These are phyloP conservation scores for Molossus alvarezi DNA, from an alignment of 2,797 vertebrate genomes.

Conservation along the genomic window DNA sequence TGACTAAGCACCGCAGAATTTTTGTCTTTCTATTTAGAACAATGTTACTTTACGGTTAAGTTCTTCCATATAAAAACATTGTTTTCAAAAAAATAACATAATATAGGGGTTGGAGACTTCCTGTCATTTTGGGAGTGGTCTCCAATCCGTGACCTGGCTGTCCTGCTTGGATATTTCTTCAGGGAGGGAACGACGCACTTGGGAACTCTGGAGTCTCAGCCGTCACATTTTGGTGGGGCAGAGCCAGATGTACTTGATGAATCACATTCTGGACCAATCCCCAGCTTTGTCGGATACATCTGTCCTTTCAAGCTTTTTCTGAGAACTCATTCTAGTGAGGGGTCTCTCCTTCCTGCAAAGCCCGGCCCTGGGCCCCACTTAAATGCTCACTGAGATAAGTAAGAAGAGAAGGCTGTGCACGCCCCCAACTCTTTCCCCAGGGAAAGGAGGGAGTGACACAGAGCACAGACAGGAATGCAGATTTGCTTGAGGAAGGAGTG, in stretches of 20 bases:
- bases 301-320: background rate
- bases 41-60: background rate
- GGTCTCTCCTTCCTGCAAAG: background rate
- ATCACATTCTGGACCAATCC: background rate
- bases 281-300: background rate
- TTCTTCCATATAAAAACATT: background rate
- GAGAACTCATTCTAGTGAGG: background rate
- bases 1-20: background rate
- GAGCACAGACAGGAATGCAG: background rate
- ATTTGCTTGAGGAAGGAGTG: background rate
- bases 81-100: background rate
- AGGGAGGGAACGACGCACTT: background rate
- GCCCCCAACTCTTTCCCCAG: background rate
- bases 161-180: background rate
- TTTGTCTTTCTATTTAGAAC: background rate
- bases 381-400: background rate
- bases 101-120: background rate
- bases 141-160: background rate
- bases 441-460: background rate
- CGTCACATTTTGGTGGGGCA: background rate
- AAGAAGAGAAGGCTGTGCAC: background rate
- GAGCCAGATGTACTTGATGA: background rate
- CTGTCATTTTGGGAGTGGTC: accelerated
- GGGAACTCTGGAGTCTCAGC: background rate
- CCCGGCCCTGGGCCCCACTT: background rate